Conservation (phyloP, 2,888 invertebrate genomes). For the Cyaniris semiargus region DNA sequence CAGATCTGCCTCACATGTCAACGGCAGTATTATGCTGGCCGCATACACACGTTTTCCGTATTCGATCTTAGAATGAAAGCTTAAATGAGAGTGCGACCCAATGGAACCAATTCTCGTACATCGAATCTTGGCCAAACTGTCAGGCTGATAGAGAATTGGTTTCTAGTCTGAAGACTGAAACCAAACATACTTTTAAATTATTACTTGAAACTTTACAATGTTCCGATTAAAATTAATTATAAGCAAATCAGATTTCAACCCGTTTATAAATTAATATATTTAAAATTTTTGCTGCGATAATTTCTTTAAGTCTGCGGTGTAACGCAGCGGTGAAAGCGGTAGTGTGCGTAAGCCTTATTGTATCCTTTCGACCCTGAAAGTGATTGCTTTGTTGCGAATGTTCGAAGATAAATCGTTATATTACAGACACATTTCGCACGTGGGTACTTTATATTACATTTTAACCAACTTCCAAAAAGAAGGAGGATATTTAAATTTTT, state of each 20-base stretch:
- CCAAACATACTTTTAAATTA: background rate
- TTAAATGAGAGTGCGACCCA: background rate
- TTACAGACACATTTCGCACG: conserved; percentile 32
- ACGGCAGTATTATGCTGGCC: background rate
- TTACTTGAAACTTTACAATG: background rate
- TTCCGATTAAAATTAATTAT: background rate
- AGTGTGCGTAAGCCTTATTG: conserved; percentile 8
- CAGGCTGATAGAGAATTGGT: background rate
- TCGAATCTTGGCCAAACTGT: background rate
- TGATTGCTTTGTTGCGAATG: conserved; percentile 23
- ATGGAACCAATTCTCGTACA: no score
- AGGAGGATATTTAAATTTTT: background rate
- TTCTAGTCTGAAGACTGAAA: background rate
- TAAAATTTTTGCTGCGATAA: background rate
- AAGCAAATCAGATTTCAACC: background rate
- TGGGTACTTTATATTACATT: conserved; percentile 6
- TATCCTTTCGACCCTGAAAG: conserved; percentile 23
- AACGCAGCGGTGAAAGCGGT: background rate
- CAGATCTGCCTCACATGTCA: background rate
- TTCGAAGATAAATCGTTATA: conserved; percentile 6
- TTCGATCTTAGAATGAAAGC: no score
- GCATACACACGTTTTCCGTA: no score
- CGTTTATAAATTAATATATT: background rate
- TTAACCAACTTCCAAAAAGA: background rate
- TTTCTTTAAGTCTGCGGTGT: background rate